Percentiles rank a stretch among this genome's conserved stretches.
Conservation (phyloP, 1,140 invertebrate species). For the Epicauta chinensis region DNA sequence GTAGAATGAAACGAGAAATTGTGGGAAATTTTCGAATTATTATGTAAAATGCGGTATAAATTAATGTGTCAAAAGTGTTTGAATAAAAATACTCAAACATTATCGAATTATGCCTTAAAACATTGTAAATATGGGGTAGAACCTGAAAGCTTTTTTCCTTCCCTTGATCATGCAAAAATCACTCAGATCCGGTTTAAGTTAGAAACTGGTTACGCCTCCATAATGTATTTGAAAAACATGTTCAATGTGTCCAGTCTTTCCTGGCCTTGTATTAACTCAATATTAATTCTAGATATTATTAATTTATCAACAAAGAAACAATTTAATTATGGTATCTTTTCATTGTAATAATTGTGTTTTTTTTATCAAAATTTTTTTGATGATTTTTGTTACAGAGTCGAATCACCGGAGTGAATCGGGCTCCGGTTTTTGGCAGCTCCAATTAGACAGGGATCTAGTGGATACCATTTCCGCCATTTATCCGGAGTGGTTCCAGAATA, state of each 20-base stretch:
- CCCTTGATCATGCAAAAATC: not conserved
- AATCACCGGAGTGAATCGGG: constrained; percentile 69
- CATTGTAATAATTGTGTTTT: too few relatives aligned
- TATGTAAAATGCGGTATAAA: too few relatives aligned
- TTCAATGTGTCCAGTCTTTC: constrained; percentile 11
- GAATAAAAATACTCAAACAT: too few relatives aligned
- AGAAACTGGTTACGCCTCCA: constrained; percentile 14
- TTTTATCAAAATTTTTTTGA: too few relatives aligned
- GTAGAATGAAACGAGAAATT: too few relatives aligned
- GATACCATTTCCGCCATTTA: constrained; percentile 84
- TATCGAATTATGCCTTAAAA: too few relatives aligned
- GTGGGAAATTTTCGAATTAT: too few relatives aligned
- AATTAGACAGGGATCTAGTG: constrained; percentile 82
- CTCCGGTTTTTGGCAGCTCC: constrained; percentile 81
- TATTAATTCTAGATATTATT: not conserved
- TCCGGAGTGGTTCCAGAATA: constrained; percentile 80
- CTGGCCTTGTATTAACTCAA: constrained; percentile 10
- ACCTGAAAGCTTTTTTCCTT: too few relatives aligned
- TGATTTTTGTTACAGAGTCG: constrained; percentile 59
- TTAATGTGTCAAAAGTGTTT: too few relatives aligned
- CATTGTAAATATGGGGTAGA: too few relatives aligned
- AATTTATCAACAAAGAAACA: too few relatives aligned
- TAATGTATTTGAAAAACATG: constrained; percentile 10
- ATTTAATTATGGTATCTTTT: too few relatives aligned
- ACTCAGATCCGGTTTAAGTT: constrained; percentile 14